Conservation (phyloP, 2,888 invertebrate genomes). For the Caenorhabditis sp. region DNA sequence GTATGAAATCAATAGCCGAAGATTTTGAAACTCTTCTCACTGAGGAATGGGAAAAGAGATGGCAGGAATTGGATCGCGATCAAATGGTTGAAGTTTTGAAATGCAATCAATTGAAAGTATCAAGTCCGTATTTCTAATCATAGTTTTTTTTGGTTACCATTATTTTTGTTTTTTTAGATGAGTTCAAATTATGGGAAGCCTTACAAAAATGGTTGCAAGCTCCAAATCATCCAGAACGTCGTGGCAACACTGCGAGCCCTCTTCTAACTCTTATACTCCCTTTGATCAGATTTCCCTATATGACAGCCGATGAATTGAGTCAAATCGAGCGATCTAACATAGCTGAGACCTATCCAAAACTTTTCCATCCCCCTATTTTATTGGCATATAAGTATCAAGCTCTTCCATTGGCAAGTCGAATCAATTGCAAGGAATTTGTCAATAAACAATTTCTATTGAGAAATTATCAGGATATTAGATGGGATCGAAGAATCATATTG, state of each 20-base stretch:
- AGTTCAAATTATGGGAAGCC: conserved; percentile 72
- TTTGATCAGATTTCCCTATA: conserved; percentile 82
- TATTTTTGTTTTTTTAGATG: conserved; percentile 60
- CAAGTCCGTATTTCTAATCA: conserved; percentile 45
- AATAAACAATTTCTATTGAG: conserved; percentile 71
- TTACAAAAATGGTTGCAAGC: conserved; percentile 71
- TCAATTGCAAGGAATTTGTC: conserved; percentile 68
- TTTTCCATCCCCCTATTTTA: conserved; percentile 72
- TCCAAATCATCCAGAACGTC: conserved; percentile 69
- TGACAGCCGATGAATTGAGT: conserved; percentile 87
- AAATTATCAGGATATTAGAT: conserved; percentile 73
- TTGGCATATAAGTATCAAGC: conserved; percentile 73
- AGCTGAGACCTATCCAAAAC: conserved; percentile 66
- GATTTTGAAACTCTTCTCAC: conserved; percentile 60
- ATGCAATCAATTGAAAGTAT: conserved; percentile 71
- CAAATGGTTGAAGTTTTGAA: conserved; percentile 72
- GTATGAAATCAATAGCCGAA: conserved; percentile 61
- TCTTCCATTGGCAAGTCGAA: conserved; percentile 71
- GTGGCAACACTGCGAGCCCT: conserved; percentile 58
- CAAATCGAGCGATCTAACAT: conserved; percentile 83
- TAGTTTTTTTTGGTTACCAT: neutral
- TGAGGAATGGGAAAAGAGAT: conserved; percentile 72
- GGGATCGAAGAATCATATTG: conserved; percentile 72
- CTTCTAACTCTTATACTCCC: conserved; percentile 61
- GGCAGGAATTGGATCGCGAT: conserved; percentile 71